phyloP scores from a whole-genome alignment of 2,888 invertebrate species.

The Lomographa bimaculata region DNA sequence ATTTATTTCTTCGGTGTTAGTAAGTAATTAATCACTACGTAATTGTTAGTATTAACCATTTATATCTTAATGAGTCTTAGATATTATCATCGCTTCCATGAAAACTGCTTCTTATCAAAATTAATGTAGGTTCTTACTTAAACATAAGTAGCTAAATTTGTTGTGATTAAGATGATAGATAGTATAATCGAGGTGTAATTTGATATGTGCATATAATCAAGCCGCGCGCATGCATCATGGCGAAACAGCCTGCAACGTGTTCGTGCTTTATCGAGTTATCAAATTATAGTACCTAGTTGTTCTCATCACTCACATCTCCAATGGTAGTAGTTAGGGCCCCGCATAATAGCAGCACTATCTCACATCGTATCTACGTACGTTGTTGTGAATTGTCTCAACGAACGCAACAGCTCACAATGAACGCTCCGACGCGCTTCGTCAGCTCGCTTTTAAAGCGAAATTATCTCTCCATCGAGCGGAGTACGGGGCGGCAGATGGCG shows the following conservation, averaged over 20 bases:
- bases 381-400: constrained; percentile 73
- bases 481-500: constrained; percentile 73
- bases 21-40: too few relatives aligned
- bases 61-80: constrained; percentile 12
- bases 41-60: too few relatives aligned
- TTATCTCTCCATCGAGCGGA: constrained; percentile 75
- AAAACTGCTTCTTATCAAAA: constrained; percentile 11
- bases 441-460: constrained; percentile 70
- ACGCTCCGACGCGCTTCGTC: constrained; percentile 53
- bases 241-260: constrained; percentile 28
- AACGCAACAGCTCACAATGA: constrained; percentile 68
- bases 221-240: neutral
- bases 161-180: too few relatives aligned
- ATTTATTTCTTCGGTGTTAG: neutral
- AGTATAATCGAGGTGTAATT: constrained; percentile 8
- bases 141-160: too few relatives aligned
- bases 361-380: constrained; percentile 51
- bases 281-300: constrained; percentile 62
- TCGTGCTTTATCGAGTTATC: constrained; percentile 67
- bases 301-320: constrained; percentile 31
- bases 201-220: neutral
- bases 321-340: constrained; percentile 59
- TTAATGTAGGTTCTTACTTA: constrained; percentile 8
- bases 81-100: constrained; percentile 15
- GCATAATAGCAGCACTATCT: constrained; percentile 66